Evolutionary conservation across 2,888 invertebrate species (phyloP), one percentile per base, ranked within the genome.

Genomic region (Microplitis deprimator): DNA sequence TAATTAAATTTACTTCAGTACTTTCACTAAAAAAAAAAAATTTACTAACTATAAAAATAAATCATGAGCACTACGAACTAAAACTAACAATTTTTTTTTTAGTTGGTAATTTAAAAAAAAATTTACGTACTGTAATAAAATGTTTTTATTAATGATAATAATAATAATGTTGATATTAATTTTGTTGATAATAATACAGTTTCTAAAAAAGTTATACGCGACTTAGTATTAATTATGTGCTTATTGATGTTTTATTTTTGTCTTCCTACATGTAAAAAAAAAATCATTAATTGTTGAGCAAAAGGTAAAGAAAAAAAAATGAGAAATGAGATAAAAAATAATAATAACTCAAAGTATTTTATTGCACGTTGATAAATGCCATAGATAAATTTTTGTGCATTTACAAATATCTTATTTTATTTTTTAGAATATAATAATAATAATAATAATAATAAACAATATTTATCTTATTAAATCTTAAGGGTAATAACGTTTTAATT

Each of bases 341-440:
- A 70, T 69, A 29, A 6, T 39, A 72, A 16, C 29, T 62, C 62
- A 60, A 72, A 72, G 62, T 20, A 72, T 62, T 72, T 72, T 72
- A 72, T 72, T 72, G 62, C 60, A 72, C 40, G 38, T 61, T 40
- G 40, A 61, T 72, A 61, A 72, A 62, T 72, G 71, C 39, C 40
- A 60, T 72, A 62, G 76, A 80, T 82, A 70, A 81, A 80, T 81
- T 77, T 81, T 77, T 81, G 77, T 76, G 81, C 81, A 81, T 83
- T 83, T 82, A 82, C 74, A 78, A 80, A 76, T 50, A 13, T 50
- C 50, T 50, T 29, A 65, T 65, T 20, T 65, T 65, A 50, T 50
- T 50, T 50, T 50, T 50, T 50, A 13, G 50, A 50, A 50, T 50
- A 50, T 50, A 50, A 50, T 50, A 50, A 13, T 50, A 50, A 50